Conservation (phyloP, 2,888 invertebrate genomes). For the Rhamphomyia laevipes region DNA sequence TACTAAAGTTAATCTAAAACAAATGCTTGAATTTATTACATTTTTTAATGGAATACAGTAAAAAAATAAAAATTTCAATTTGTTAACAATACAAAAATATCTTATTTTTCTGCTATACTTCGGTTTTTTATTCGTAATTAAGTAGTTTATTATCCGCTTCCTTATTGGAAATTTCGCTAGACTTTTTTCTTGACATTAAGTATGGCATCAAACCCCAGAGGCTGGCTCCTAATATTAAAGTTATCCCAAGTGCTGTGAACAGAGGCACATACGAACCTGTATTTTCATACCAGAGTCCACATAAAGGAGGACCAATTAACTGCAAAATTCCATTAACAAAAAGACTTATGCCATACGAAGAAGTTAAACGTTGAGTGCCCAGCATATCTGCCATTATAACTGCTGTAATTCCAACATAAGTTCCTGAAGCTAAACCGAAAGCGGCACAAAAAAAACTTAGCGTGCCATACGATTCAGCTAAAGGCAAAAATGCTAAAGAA, state of each 20-base stretch:
- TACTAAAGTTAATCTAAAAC: too few relatives aligned
- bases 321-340: constrained; percentile 76
- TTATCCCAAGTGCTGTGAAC: constrained; percentile 60
- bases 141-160: not conserved
- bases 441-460: constrained; percentile 59
- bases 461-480: constrained; percentile 49
- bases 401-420: constrained; percentile 76
- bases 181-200: constrained; percentile 38
- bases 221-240: constrained; percentile 57
- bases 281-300: constrained; percentile 57
- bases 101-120: not conserved
- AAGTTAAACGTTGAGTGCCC: constrained; percentile 71
- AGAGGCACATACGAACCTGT: constrained; percentile 56
- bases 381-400: constrained; percentile 81
- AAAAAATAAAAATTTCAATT: too few relatives aligned
- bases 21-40: too few relatives aligned
- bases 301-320: constrained; percentile 71
- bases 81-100: not conserved
- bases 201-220: constrained; percentile 68
- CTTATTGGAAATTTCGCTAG: not conserved
- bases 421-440: constrained; percentile 73
- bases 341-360: constrained; percentile 74
- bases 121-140: not conserved
- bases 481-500: constrained; percentile 57
- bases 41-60: too few relatives aligned